phyloP scores from a whole-genome alignment of 53 echinoderm and acorn worm genomes.

The Actinopyga echinites region DNA sequence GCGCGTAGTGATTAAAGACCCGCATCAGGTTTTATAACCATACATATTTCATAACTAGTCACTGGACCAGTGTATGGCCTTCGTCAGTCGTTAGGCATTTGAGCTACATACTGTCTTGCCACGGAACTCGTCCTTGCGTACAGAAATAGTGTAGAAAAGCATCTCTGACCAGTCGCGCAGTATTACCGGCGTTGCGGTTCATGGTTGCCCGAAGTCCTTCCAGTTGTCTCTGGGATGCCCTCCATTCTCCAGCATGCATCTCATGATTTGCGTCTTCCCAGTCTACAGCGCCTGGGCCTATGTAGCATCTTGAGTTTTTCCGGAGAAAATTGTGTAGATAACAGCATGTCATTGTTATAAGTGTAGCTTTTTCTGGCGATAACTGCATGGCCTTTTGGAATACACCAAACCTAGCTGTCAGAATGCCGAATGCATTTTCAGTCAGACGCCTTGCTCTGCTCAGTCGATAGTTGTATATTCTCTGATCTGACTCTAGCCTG shows the following conservation, averaged over 20 bases:
- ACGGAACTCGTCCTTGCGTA: constrained; percentile 4
- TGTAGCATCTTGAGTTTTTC: constrained; percentile 1
- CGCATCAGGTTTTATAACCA: no score
- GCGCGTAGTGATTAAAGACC: no score
- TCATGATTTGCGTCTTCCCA: constrained; percentile 11
- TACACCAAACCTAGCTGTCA: no score
- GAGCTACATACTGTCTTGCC: constrained; percentile 5
- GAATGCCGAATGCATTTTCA: no score
- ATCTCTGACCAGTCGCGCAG: constrained; percentile 9
- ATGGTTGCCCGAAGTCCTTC: neutral
- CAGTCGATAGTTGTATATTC: neutral
- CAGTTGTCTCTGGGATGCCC: constrained; percentile 15
- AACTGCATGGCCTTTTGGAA: no score
- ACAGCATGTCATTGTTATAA: neutral
- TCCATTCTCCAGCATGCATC: constrained; percentile 10
- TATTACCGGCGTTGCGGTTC: constrained; percentile 11
- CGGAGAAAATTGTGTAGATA: neutral
- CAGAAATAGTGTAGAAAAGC: neutral
- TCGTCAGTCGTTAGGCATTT: neutral
- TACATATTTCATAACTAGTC: neutral
- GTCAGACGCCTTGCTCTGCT: no score
- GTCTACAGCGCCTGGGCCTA: constrained; percentile 12
- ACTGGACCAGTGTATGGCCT: neutral
- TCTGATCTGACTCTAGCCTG: neutral
- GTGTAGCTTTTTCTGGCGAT: neutral